Evolutionary conservation across 2,888 invertebrate species (phyloP), one percentile per base, ranked within the genome.

Genomic region (Epinotia demarniana): DNA sequence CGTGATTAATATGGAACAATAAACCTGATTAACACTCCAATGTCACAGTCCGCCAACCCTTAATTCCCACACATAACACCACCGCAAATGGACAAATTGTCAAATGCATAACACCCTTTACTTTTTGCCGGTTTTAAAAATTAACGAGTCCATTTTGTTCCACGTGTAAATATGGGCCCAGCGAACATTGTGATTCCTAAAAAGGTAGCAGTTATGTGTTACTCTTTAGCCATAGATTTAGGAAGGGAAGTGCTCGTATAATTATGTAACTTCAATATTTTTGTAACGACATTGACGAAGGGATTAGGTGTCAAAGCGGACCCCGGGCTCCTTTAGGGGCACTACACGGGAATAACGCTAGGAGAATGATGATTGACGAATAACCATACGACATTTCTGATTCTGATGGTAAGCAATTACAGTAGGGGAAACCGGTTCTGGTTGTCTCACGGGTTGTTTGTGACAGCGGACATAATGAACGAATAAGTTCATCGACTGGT

Each of bases 11-110:
- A 19, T 43, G 13, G 13, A 69, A 69, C 60, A 69, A 60, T 46
- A 33, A 18, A 27, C 49, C n/a, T 60, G 49, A 61, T 49, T 23
- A 27, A 49, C 70, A 46, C n/a, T 16, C 5, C 27, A 33, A 11
- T 3, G 19, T 39, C n/a, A 27, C 39, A 4, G n/a, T 11, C 27
- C 8, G 39, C 9, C 58, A 46, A 33, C 49, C 27, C 33, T 70
- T 70, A 53, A 64, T 72, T 64, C 27, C 12, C 12, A 16, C 19
- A 66, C 66, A 66, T 66, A 73, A 43, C 58, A 55, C 23, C 27
- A 57, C 73, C 73, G 11, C 73, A 68, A 73, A 68, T 27, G 73
- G 55, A 73, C 61, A 62, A 68, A 73, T 62, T 68, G 68, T 68
- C 68, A 73, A 73, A 73, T 61, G 73, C 68, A 68, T 66, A 64